phyloP scores from a whole-genome alignment of 2,888 invertebrate genomes.

The Thymelicus lineola region DNA sequence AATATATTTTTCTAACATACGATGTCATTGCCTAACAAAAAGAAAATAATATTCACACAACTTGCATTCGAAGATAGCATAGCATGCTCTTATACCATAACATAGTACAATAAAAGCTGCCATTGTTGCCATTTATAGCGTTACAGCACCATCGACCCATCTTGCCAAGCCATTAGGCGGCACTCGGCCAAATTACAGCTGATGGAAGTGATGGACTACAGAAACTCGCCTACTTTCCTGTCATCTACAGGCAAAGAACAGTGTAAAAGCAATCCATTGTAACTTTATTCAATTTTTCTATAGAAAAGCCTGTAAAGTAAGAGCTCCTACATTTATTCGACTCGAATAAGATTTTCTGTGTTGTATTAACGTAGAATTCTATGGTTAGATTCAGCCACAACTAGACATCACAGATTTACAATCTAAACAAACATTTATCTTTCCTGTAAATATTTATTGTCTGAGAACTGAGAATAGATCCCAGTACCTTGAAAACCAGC shows the following conservation, averaged over 20 bases:
- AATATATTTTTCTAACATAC: no score
- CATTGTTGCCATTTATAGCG: conserved; percentile 1
- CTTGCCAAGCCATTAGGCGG: neutral
- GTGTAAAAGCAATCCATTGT: neutral
- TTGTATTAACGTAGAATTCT: no score
- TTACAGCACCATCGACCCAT: neutral
- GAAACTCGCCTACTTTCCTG: neutral
- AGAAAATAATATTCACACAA: neutral
- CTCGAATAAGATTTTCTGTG: no score
- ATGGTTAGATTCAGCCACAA: no score
- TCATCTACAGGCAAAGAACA: neutral
- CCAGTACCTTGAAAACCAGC: no score
- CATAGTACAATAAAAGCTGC: neutral
- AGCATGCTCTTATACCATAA: neutral
- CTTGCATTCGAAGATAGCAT: neutral
- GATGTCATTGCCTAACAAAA: neutral
- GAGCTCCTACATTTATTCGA: no score
- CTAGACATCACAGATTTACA: no score
- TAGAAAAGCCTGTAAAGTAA: neutral
- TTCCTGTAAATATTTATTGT: no score
- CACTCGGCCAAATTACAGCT: conserved; percentile 23
- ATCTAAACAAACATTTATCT: no score
- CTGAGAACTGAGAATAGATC: no score
- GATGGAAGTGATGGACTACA: conserved; percentile 7
- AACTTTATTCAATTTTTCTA: neutral